These are phyloP conservation scores for Coleophora deauratella DNA, from an alignment of 2,888 invertebrate species.

Conservation along the genomic window DNA sequence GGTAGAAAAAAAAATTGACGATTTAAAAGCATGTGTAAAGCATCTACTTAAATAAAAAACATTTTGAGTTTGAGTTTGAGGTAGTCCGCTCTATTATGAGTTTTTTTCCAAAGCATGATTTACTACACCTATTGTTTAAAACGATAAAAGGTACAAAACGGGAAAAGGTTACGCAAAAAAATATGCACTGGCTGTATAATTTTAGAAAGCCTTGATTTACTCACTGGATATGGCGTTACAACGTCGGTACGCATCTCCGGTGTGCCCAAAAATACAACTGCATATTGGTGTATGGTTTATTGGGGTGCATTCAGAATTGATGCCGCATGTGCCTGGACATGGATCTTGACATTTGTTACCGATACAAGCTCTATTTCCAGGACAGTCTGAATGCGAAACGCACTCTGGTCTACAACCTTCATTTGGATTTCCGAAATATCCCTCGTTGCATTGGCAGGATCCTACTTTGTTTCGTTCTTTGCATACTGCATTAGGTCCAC, in stretches of 20 bases:
- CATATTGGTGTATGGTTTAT: constrained; percentile 82
- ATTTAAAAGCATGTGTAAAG: too few species aligned
- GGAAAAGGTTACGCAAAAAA: too few species aligned
- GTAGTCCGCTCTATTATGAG: too few species aligned
- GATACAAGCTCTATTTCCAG: constrained; percentile 81
- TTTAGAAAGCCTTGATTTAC: too few species aligned
- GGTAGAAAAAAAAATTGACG: too few species aligned
- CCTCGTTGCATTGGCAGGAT: constrained; percentile 79
- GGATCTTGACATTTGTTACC: constrained; percentile 84
- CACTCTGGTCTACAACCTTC: constrained; percentile 86
- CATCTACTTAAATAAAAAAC: too few species aligned
- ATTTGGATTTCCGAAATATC: constrained; percentile 84
- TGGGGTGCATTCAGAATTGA: constrained; percentile 81
- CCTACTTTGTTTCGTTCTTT: constrained; percentile 80
- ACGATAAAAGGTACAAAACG: too few species aligned
- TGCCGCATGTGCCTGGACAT: constrained; percentile 83
- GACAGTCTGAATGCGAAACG: constrained; percentile 80
- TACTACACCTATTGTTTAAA: too few species aligned
- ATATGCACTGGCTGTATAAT: too few species aligned
- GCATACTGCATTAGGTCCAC: constrained; percentile 82
- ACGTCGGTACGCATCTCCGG: constrained; percentile 75
- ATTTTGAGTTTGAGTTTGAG: too few species aligned
- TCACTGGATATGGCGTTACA: constrained; percentile 59
- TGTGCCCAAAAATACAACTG: constrained; percentile 76
- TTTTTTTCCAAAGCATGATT: too few species aligned